These are phyloP conservation scores for Microcaecilia unicolor DNA, from an alignment of 2,797 vertebrate species.

Conservation along the genomic window DNA sequence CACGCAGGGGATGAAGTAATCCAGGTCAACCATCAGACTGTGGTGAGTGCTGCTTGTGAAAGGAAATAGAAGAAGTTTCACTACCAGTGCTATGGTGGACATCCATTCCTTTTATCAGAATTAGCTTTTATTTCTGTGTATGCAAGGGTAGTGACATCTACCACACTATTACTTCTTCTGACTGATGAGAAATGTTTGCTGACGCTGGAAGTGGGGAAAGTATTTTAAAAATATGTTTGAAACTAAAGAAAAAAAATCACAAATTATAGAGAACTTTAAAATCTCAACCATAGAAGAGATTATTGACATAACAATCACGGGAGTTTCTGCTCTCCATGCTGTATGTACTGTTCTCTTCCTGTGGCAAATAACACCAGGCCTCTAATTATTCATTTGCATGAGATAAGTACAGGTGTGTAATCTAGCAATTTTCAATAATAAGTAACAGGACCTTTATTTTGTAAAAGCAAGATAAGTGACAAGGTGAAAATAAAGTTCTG, in stretches of 20 bases:
- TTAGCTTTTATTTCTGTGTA: not conserved
- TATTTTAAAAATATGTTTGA: not conserved
- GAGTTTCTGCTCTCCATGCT: no score
- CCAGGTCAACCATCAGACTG: slow-evolving; percentile 58
- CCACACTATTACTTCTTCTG: no score
- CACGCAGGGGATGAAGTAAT: slow-evolving; percentile 60
- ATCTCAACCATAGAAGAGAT: not conserved
- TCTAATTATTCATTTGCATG: not conserved
- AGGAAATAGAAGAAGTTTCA: no score
- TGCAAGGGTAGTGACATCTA: no score
- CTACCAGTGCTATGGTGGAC: not conserved
- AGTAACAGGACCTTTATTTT: not conserved
- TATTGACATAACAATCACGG: not conserved
- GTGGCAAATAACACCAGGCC: no score
- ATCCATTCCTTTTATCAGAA: not conserved
- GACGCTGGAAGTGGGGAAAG: no score
- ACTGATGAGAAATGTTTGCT: no score
- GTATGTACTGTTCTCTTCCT: no score
- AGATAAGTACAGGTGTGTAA: not conserved
- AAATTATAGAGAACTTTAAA: no score
- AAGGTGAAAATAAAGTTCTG: not conserved
- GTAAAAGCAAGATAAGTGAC: not conserved
- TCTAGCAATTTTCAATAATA: not conserved
- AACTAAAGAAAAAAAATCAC: not conserved
- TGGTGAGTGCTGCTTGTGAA: slow-evolving; percentile 48